Conservation (phyloP, 2,113 vertebrate genomes). For the Clarias magur region DNA sequence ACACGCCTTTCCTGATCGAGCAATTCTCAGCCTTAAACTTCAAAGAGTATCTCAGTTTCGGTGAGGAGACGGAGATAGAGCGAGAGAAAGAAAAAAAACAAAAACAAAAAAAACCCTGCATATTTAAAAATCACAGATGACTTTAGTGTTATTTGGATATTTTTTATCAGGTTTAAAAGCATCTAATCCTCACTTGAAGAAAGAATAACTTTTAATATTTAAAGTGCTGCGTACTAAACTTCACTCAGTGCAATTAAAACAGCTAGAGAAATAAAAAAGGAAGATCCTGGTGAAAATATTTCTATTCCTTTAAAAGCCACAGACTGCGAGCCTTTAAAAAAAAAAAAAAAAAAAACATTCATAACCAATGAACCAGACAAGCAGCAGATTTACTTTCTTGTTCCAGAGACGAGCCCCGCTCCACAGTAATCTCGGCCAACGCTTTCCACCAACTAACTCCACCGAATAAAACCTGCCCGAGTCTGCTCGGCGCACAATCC, state of each 20-base stretch:
- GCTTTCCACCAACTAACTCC: slow-evolving; percentile 71
- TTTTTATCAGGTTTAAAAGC: slow-evolving; percentile 11
- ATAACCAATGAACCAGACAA: slow-evolving; percentile 73
- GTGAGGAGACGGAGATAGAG: neutral
- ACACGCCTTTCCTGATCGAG: slow-evolving; percentile 37
- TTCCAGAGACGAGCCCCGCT: slow-evolving; percentile 70
- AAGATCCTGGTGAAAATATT: slow-evolving; percentile 48
- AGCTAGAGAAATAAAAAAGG: slow-evolving; percentile 24
- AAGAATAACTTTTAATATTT: slow-evolving; percentile 26
- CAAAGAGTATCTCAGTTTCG: slow-evolving; percentile 35
- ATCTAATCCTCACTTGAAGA: neutral
- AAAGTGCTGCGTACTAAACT: slow-evolving; percentile 25
- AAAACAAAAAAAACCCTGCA: neutral
- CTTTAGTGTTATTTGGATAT: neutral
- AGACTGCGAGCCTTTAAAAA: slow-evolving; percentile 60
- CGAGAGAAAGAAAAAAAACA: neutral
- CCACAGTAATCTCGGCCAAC: slow-evolving; percentile 68
- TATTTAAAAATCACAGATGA: neutral
- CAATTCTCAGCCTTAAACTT: slow-evolving; percentile 36
- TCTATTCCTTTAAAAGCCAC: slow-evolving; percentile 69
- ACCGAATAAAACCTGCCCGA: slow-evolving; percentile 60
- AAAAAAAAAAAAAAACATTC: slow-evolving; percentile 66
- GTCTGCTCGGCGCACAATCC: slow-evolving; percentile 59
- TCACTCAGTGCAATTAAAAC: neutral
- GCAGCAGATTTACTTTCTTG: slow-evolving; percentile 80